Evolutionary conservation across 2,888 invertebrate species (phyloP), one percentile per base, ranked within the genome.

Genomic region (Timema cristinae): DNA sequence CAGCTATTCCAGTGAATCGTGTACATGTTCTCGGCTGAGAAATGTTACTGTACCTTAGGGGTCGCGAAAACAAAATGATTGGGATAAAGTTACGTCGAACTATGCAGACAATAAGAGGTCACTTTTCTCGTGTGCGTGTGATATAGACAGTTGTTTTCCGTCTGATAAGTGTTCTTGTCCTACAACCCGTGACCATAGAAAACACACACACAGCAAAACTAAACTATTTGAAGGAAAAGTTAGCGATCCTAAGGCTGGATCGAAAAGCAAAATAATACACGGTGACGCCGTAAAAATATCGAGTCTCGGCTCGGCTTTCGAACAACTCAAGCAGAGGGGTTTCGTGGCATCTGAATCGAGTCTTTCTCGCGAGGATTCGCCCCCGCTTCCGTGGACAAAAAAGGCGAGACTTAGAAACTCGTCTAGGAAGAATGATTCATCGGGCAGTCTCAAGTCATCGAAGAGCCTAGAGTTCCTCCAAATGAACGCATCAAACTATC

Each of bases 121-220:
- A 13, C 73, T 82, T 1, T 84, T 85, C 5, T 89, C 87, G 78
- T 95, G 94, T 78, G 91, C 90, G 15, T 92, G 92, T 79, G 92
- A 92, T 78, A 93, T 94, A 0, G 94, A 95, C 80, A 93, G 93
- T 78, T 95, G 95, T 79, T 88, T 91, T 0, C 93, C 93, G 76
- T 91, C 91, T 77, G 94, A 94, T 81, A 94, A 94, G 81, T 95
- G 95, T 79, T 95, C 95, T 79, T 95, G 95, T 80, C 88, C 81
- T 79, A 54, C 32, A n/a, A 48, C 16, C 32, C 32, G 32, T 32
- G 32, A 32, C 32, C 32, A 32, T 2, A 32, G 32, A 32, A 32
- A 32, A 32, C 32, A 32, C 32, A 32, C 32, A 32, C 32, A 32
- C 32, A 32, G 32, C 32, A 32, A 32, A 32, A 32, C 32, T 32